These are phyloP conservation scores for Colossoma macropomum DNA, from an alignment of 2,113 vertebrate genomes.

Conservation along the genomic window DNA sequence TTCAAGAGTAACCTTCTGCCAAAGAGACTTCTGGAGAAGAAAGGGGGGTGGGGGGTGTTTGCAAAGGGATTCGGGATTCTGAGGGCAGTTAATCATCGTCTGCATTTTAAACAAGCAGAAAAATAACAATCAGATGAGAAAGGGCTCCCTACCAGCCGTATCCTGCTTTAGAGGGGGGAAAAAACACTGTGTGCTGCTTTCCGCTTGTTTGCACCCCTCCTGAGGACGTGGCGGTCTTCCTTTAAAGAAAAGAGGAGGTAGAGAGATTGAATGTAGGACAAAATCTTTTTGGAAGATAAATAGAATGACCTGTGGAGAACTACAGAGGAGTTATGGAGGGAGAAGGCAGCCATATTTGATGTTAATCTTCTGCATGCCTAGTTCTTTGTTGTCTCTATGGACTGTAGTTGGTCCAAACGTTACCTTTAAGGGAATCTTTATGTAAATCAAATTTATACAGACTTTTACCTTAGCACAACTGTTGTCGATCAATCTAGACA, in stretches of 20 bases:
- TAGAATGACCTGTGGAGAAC: conserved; percentile 20
- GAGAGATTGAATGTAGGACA: conserved; percentile 14
- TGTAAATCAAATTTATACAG: no score
- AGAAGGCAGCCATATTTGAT: background rate
- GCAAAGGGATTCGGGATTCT: background rate
- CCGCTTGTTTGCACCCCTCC: conserved; percentile 19
- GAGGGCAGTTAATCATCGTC: conserved; percentile 38
- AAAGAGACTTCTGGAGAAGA: conserved; percentile 22
- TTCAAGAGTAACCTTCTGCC: conserved; percentile 50
- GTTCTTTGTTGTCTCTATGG: background rate
- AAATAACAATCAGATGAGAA: conserved; percentile 43
- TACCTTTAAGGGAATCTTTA: no score
- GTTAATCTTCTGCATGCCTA: background rate
- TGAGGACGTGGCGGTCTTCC: conserved; percentile 9
- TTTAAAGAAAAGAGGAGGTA: conserved; percentile 19
- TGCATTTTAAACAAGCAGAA: conserved; percentile 23
- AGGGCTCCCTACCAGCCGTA: conserved; percentile 23
- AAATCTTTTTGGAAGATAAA: background rate
- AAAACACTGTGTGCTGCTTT: conserved; percentile 23
- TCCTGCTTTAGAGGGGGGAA: conserved; percentile 24
- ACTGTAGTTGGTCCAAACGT: no score
- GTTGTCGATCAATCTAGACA: no score
- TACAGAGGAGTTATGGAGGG: conserved; percentile 8
- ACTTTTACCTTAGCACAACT: no score
- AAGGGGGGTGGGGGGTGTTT: background rate